Conservation (phyloP, 2,888 invertebrate genomes). For the Mesorhabditis spiculigera region DNA sequence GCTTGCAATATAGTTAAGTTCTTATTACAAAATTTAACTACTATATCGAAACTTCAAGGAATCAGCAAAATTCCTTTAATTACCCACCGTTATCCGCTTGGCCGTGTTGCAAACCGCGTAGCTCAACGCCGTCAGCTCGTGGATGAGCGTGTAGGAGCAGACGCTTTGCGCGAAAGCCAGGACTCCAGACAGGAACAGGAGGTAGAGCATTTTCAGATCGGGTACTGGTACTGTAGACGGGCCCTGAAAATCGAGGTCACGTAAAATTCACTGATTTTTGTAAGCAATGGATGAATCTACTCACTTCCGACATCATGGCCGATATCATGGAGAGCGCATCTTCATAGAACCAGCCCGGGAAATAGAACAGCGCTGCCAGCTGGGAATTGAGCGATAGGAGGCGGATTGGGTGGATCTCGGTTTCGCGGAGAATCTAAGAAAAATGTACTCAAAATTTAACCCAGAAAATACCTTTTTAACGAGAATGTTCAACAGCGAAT, state of each 20-base stretch:
- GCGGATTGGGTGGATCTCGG: conserved; percentile 82
- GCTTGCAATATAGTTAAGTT: no score
- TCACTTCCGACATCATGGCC: not conserved
- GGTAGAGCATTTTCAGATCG: conserved; percentile 34
- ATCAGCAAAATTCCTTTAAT: conserved; percentile 57
- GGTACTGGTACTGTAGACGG: conserved; percentile 17
- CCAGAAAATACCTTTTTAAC: conserved; percentile 79
- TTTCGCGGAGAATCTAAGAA: conserved; percentile 75
- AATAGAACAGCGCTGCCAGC: conserved; percentile 68
- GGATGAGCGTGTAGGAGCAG: conserved; percentile 86
- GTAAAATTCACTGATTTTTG: no score
- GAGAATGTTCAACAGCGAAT: conserved; percentile 87
- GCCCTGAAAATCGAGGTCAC: conserved; percentile 6
- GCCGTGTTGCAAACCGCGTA: conserved; percentile 93
- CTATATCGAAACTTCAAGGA: not conserved
- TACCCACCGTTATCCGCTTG: conserved; percentile 71
- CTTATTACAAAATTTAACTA: no score
- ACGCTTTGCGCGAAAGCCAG: conserved; percentile 92
- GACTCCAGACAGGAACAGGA: conserved; percentile 66
- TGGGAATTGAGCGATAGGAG: conserved; percentile 77
- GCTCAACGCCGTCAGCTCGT: conserved; percentile 82
- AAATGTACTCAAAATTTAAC: not conserved
- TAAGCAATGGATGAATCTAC: not conserved
- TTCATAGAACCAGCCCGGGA: conserved; percentile 77
- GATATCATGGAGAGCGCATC: conserved; percentile 64